Evolutionary conservation across 2,888 invertebrate species (phyloP), one percentile per base, ranked within the genome.

Genomic region (Eupeodes luniger): DNA sequence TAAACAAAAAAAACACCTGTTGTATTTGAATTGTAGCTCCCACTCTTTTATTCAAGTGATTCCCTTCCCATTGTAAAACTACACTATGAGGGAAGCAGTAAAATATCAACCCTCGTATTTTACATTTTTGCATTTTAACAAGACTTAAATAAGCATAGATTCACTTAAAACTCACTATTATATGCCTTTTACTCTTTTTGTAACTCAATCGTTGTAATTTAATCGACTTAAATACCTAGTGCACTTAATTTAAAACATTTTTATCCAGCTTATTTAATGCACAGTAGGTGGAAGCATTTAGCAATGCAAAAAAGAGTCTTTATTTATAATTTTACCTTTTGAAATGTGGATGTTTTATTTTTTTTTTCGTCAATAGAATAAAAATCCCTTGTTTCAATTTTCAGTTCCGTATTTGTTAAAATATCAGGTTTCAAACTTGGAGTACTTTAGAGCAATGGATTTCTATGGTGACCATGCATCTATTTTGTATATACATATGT

Each of bases 261-360:
- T 84, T 80, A 84, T 75, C 75, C 80, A 75, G 62, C 84, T 84
- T 80, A 84, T 84, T 84, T 80, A 80, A 75, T 76, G 49, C 62
- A 55, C 67, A 70, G 36, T 55, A 53, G 36, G 7, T 64, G 49
- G 47, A 84, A 74, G 74, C 74, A 57, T 84, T 83, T 59, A 62
- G 7, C 49, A 70, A 61, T 53, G 27, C 14, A 53, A 27, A 7
- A 53, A 53, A 70, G 10, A 44, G 55, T 19, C 44, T 34, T 55
- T 64, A 74, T 36, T 19, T 51, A 59, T 66, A 57, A 1, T 55
- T 70, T 70, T 59, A 49, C 55, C 51, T 76, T 55, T 53, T 27
- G 27, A 6, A 69, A 36, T 64, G 14, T 44, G 14, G 5, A 14
- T 16, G 14, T 44, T 47, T n/a, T n/a, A 5, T 62, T 11, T 19